Percentiles rank a stretch among this genome's conserved stretches.
Evolutionary conservation across 1,140 invertebrate genomes (phyloP).

Genomic region (Orchestia grillus): DNA sequence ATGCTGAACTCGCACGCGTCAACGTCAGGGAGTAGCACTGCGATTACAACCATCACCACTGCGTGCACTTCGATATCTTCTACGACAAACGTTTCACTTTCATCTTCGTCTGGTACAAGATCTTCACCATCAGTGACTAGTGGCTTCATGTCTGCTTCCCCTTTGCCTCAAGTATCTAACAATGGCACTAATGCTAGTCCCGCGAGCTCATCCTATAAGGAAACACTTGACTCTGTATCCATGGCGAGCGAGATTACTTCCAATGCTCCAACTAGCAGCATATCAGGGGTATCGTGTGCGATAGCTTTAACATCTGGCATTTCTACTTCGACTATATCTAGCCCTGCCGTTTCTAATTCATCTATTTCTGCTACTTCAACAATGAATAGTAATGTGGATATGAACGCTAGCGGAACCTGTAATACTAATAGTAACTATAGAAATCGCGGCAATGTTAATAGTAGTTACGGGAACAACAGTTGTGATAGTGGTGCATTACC

Average conservation of each 20-base stretch:
- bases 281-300: neutral
- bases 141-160: neutral
- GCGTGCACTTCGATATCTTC: constrained; percentile 22
- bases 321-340: neutral
- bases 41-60: constrained; percentile 21
- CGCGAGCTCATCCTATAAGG: neutral
- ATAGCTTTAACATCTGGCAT: neutral
- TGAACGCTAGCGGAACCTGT: neutral
- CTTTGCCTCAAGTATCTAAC: neutral
- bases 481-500: neutral
- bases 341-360: neutral
- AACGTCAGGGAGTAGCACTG: neutral
- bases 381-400: neutral
- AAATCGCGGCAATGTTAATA: neutral
- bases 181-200: neutral
- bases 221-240: neutral
- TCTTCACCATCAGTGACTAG: neutral
- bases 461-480: neutral
- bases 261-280: neutral
- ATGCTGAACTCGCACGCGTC: neutral
- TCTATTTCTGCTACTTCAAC: neutral
- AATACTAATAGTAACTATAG: neutral
- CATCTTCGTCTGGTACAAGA: neutral
- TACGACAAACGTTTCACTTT: neutral
- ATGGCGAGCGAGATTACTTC: neutral